Base-by-base conservation (phyloP, 2,113 vertebrate species). In the Arothron firmamentum region DNA sequence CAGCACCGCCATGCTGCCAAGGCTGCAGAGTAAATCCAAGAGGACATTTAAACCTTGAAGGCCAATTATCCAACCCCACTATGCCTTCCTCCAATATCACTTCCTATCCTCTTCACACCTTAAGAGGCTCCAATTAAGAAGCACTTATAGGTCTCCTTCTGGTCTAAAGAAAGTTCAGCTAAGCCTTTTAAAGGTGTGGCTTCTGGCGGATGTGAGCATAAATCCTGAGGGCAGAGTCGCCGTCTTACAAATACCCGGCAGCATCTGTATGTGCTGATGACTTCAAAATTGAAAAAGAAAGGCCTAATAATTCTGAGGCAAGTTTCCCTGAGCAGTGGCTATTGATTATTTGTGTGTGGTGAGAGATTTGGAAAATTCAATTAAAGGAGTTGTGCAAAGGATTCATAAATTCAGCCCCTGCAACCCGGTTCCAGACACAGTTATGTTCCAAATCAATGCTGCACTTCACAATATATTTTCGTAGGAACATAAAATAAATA, bases 341-440 rank as follows among this genome's bases (percentile, higher is more conserved):
- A 99, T 99, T 95, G 97, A 99, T 99, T 99, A 98, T 98, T 97
- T 98, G 94, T 97, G 96, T 98, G 95, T 93, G 94, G 93, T 94
- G 93, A 95, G 97, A 98, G 96, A 99, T 98, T 99, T 99, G 94
- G 97, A 99, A 99, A 99, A 99, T 99, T 99, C 96, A 98, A 99
- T 98, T 97, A 99, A 98, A 97, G 92, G 93, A 96, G 93, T 98
- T 98, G 96, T 95, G 95, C 94, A 98, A 98, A 97, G 95, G 94
- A 97, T 99, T 95, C 96, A 98, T 99, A 98, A 98, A 99, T 98
- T 94, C 89, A 90, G 93, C 90, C 72, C 57, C 90, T 89, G 85
- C 90, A 85, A 92, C 90, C 91, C 81, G 89, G 88, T 94, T 93
- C 92, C 90, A 96, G 95, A 96, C 94, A 90, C 90, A 91, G 96